phyloP scores from a whole-genome alignment of 1,140 invertebrate genomes.

The Drosophila lini region DNA sequence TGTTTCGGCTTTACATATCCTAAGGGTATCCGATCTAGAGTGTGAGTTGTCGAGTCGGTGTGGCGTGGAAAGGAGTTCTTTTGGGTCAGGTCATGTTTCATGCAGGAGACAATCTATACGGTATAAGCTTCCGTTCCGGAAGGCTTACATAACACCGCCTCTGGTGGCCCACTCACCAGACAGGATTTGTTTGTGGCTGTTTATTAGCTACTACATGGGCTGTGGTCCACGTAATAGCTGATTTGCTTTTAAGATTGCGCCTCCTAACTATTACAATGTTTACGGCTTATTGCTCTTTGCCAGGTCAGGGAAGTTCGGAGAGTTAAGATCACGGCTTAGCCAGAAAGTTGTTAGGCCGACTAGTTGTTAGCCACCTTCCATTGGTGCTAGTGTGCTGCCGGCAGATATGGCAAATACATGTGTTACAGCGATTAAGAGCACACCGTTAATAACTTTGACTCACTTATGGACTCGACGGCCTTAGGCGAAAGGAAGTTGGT shows the following conservation, averaged over 20 bases:
- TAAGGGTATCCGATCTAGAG: constrained; percentile 45
- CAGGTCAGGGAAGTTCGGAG: neutral
- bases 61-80: constrained; percentile 13
- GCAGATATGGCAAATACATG: constrained; percentile 5
- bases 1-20: constrained; percentile 50
- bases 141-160: constrained; percentile 11
- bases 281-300: constrained; percentile 49
- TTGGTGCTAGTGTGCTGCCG: constrained; percentile 2
- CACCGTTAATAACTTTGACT: constrained; percentile 20
- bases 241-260: constrained; percentile 72
- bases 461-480: neutral
- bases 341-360: constrained; percentile 48
- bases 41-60: neutral
- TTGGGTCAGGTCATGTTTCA: constrained; percentile 68
- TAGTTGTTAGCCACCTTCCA: constrained; percentile 26
- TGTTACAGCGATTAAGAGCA: constrained; percentile 16
- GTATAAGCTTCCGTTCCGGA: constrained; percentile 44
- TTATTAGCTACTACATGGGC: constrained; percentile 51
- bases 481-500: neutral
- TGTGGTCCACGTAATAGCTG: constrained; percentile 68
- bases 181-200: constrained; percentile 36
- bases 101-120: constrained; percentile 61
- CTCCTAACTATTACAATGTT: constrained; percentile 31
- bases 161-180: neutral
- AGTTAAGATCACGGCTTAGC: constrained; percentile 21